Evolutionary conservation across 2,888 invertebrate genomes (phyloP), one percentile per base, ranked within the genome.

Genomic region (Eumacrocentrus americanus): DNA sequence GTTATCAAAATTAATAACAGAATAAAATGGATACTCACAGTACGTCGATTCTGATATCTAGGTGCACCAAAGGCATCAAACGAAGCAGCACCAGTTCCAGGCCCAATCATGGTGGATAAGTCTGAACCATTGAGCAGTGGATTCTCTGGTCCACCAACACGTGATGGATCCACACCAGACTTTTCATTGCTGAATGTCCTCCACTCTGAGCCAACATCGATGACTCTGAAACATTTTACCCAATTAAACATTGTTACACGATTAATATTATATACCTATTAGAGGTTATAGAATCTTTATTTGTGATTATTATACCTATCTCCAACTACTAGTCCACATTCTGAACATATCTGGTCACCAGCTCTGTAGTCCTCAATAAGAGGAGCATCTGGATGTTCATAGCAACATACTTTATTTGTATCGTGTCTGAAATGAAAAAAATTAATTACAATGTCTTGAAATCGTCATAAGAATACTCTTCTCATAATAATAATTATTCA

Each of bases 201-300:
- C 99, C 99, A 99, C 82, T 99, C 99, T 2, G 98, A 98, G 34
- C 99, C 98, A n/a, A 99, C 99, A 83, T 99, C 99, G 67, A 99
- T 97, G 1, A 99, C 96, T 78, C 98, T 95, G 81, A 40, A 56
- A 58, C 12, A 35, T n/a, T n/a, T n/a, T n/a, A n/a, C n/a, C n/a
- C n/a, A n/a, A n/a, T n/a, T n/a, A n/a, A n/a, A n/a, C n/a, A n/a
- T n/a, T n/a, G n/a, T n/a, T n/a, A n/a, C n/a, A n/a, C n/a, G n/a
- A n/a, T n/a, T 35, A 52, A 40, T 11, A 16, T 6, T 57, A 29
- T 16, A 35, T 64, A 12, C 42, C 18, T 55, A 34, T 46, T 23
- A 23, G 14, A 7, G 20, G 22, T n/a, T 14, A 9, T 40, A 44
- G 20, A 48, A 42, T 52, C n/a, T n/a, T n/a, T n/a, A n/a, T n/a